Evolutionary conservation across 2,113 vertebrate species (phyloP).

Genomic region (Odocoileus virginianus): DNA sequence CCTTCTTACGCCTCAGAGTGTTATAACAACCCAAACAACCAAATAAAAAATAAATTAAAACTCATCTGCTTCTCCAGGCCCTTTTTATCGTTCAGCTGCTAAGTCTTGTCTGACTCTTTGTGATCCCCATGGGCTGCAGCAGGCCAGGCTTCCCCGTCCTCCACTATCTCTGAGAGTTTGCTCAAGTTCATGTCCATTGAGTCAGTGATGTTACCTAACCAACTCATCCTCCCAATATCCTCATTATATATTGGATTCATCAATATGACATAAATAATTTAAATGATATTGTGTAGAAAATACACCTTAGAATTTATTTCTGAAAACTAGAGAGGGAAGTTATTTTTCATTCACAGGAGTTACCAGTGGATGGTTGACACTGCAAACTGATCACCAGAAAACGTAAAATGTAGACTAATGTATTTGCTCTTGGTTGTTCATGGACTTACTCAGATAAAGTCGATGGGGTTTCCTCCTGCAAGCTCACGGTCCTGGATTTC

Average conservation of each 20-base stretch:
- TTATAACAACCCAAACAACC: not conserved
- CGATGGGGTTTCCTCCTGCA: not conserved
- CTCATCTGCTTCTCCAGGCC: not conserved
- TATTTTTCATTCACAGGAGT: not conserved
- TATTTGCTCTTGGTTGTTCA: constrained; percentile 50
- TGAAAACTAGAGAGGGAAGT: not conserved
- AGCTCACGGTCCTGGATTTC: constrained; percentile 49
- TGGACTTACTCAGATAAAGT: constrained; percentile 48
- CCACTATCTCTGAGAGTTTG: not conserved
- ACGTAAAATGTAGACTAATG: constrained; percentile 5
- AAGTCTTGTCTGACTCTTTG: not conserved
- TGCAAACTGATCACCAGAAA: not conserved
- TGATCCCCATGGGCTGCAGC: not conserved
- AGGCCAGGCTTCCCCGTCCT: not conserved
- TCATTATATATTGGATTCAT: not conserved
- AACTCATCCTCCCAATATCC: not conserved
- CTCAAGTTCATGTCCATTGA: not conserved
- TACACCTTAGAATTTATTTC: not conserved
- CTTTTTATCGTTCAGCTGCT: accelerated
- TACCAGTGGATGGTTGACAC: not conserved
- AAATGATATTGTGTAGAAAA: not conserved
- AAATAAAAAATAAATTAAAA: not conserved
- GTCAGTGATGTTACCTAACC: not conserved
- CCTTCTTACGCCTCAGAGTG: accelerated
- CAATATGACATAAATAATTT: not conserved